Evolutionary conservation across 2,113 vertebrate genomes (phyloP).

Genomic region (Mus musculus): DNA sequence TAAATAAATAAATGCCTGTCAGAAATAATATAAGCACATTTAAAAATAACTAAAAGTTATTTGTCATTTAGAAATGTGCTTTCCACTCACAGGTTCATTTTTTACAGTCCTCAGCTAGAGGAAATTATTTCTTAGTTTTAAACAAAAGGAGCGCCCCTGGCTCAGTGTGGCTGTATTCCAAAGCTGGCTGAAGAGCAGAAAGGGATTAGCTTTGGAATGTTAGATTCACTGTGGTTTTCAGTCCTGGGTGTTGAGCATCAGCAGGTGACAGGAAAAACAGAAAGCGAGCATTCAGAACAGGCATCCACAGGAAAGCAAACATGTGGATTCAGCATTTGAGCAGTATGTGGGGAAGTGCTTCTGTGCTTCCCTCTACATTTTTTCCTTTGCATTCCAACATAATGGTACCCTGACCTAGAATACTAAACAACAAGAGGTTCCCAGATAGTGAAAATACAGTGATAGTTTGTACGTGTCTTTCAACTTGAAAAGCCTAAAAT

Average conservation of each 20-base stretch:
- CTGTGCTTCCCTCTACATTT: not conserved
- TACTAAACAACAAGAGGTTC: not conserved
- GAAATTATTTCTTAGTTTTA: slow-evolving; percentile 52
- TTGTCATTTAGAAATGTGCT: slow-evolving; percentile 33
- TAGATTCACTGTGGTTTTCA: not conserved
- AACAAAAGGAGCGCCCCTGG: slow-evolving; percentile 15
- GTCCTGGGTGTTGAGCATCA: not conserved
- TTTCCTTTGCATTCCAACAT: not conserved
- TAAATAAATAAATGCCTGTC: not conserved
- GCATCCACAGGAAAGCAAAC: not conserved
- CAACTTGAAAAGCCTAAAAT: not conserved
- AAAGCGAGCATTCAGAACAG: not conserved
- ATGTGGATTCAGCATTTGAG: not conserved
- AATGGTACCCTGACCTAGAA: not conserved
- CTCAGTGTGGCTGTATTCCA: slow-evolving; percentile 54
- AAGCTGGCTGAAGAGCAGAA: slow-evolving; percentile 30
- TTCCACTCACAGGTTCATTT: slow-evolving; percentile 10
- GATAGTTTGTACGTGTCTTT: not conserved
- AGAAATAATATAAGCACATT: slow-evolving; percentile 60
- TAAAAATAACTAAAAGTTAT: slow-evolving; percentile 60
- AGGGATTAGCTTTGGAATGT: slow-evolving; percentile 34
- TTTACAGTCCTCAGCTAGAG: slow-evolving; percentile 3
- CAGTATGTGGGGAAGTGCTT: not conserved
- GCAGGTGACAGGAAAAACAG: not conserved
- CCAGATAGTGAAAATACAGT: not conserved